Percentiles rank a stretch among this genome's conserved stretches.
phyloP scores from a whole-genome alignment of 2,797 vertebrate species.

The Pelobates cultripes region DNA sequence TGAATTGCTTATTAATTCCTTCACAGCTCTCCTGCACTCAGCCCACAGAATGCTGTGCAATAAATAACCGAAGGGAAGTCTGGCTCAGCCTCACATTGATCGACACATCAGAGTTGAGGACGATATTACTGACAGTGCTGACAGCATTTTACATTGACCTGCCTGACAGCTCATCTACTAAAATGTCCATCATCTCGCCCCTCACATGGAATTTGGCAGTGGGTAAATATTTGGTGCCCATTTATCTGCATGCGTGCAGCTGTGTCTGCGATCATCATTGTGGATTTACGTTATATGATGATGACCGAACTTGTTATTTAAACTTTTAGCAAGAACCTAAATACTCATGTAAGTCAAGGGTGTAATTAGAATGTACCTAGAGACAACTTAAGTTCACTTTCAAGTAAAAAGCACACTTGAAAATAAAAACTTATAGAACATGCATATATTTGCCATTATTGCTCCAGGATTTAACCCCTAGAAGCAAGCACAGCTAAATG shows the following conservation, averaged over 20 bases:
- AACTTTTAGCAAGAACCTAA: too few species aligned
- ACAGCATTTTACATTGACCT: slow-evolving; percentile 12
- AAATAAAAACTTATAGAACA: too few species aligned
- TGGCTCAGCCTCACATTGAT: slow-evolving; percentile 36
- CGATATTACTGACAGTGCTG: slow-evolving; percentile 46
- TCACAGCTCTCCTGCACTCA: neutral
- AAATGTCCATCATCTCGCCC: slow-evolving; percentile 4
- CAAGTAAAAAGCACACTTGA: too few species aligned
- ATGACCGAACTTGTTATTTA: too few species aligned
- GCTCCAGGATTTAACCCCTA: too few species aligned
- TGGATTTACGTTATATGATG: neutral
- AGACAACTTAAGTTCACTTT: too few species aligned
- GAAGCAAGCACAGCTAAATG: too few species aligned
- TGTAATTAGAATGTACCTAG: too few species aligned
- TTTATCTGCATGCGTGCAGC: neutral
- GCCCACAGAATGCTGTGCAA: neutral
- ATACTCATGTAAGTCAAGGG: too few species aligned
- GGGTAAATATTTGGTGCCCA: neutral
- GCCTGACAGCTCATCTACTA: slow-evolving; percentile 5
- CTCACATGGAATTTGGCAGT: neutral
- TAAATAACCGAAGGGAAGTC: slow-evolving; percentile 33
- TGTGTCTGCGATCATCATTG: neutral
- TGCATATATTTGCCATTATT: too few species aligned
- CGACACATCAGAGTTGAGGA: slow-evolving; percentile 28
- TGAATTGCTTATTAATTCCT: slow-evolving; percentile 2